A percentile compares a stretch with the other conserved stretches of the same genome.
Conservation (phyloP, 2,797 vertebrate species). For the Iguana delicatissima region DNA sequence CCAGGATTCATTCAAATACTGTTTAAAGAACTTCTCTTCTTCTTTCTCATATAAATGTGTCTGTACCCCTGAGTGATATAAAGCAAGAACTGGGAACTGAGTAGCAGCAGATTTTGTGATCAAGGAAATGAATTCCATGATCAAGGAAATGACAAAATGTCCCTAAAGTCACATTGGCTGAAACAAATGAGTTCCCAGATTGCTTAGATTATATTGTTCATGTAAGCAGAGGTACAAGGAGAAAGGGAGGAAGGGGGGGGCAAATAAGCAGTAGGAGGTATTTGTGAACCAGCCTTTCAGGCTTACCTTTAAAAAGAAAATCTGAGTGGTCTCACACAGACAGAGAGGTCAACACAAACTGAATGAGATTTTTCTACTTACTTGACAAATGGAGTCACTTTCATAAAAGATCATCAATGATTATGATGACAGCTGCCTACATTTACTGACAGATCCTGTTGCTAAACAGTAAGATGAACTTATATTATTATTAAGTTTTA, state of each 20-base stretch:
- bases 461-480: background rate
- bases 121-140: background rate
- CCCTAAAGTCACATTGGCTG: background rate
- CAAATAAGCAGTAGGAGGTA: background rate
- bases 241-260: background rate
- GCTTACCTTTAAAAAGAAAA: background rate
- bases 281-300: background rate
- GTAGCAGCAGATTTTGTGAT: background rate
- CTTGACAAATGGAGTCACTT: background rate
- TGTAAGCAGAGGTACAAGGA: background rate
- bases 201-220: background rate
- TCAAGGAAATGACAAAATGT: background rate
- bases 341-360: background rate
- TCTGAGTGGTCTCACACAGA: background rate
- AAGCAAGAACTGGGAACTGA: background rate
- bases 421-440: background rate
- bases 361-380: background rate
- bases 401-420: background rate
- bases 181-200: constrained; percentile 13
- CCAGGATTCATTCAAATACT: background rate
- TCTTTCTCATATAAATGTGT: background rate
- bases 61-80: background rate
- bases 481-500: background rate
- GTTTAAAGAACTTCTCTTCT: background rate
- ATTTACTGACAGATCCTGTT: constrained; percentile 16